These are phyloP conservation scores for Philotrypesis tridentata DNA, from an alignment of 1,140 invertebrate species.

Conservation along the genomic window DNA sequence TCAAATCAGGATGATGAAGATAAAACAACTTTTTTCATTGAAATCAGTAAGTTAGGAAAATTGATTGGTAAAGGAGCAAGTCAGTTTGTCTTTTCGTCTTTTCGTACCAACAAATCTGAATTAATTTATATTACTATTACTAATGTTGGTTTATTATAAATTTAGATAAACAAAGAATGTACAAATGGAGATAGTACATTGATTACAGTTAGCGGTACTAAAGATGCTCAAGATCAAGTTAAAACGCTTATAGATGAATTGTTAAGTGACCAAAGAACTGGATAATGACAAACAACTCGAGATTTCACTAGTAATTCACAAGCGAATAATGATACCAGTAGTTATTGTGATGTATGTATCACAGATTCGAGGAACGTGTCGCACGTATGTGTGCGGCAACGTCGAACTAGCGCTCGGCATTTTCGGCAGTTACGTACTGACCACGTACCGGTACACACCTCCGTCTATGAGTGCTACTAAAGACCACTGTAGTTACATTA, in stretches of 20 bases:
- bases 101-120: background rate
- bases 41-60: constrained; percentile 66
- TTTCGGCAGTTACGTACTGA: too few species aligned
- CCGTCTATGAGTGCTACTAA: too few species aligned
- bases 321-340: background rate
- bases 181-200: constrained; percentile 66
- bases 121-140: background rate
- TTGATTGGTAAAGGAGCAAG: constrained; percentile 81
- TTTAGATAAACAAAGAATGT: constrained; percentile 61
- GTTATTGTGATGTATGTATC: too few species aligned
- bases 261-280: constrained; percentile 39
- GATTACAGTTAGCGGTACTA: constrained; percentile 75
- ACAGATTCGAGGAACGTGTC: too few species aligned
- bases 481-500: too few species aligned
- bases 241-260: constrained; percentile 75
- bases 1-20: too few species aligned
- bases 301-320: background rate
- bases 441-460: too few species aligned
- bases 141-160: background rate
- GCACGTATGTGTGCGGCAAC: too few species aligned
- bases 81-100: constrained; percentile 76
- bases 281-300: background rate
- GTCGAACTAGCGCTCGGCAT: too few species aligned
- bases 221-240: constrained; percentile 73
- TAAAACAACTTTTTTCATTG: too few species aligned